Evolutionary conservation across 2,113 vertebrate genomes (phyloP).

Genomic region (Mustela lutreola): DNA sequence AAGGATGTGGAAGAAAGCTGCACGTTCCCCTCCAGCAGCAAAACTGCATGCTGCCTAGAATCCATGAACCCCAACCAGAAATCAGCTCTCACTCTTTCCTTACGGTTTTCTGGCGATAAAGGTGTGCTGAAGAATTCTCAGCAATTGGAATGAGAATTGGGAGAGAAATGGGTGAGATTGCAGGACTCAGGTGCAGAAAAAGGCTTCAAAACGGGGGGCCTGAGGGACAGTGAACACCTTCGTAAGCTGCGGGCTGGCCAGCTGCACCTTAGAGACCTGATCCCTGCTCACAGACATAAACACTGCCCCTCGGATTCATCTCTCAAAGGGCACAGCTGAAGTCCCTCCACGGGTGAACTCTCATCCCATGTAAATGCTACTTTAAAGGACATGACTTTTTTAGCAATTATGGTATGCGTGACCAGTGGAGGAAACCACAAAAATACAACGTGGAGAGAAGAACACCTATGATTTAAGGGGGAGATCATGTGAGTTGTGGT

Average conservation of each 20-base stretch:
- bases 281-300: fast-evolving
- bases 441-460: fast-evolving
- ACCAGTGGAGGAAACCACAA: background rate
- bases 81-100: fast-evolving
- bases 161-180: background rate
- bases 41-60: fast-evolving
- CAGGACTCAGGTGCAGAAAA: background rate
- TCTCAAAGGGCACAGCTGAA: background rate
- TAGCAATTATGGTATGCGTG: fast-evolving
- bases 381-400: background rate
- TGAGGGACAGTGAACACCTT: fast-evolving
- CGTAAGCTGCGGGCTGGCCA: fast-evolving
- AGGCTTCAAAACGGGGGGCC: fast-evolving
- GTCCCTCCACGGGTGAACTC: background rate
- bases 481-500: fast-evolving
- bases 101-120: fast-evolving
- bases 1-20: fast-evolving
- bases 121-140: too few species aligned
- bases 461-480: fast-evolving
- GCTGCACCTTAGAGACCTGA: fast-evolving
- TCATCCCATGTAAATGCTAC: fast-evolving
- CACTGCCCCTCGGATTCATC: fast-evolving
- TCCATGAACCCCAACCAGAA: background rate
- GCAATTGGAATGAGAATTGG: too few species aligned
- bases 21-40: fast-evolving